Base-by-base conservation (phyloP, 2,888 invertebrate genomes). In the Nesidiocoris tenuis region DNA sequence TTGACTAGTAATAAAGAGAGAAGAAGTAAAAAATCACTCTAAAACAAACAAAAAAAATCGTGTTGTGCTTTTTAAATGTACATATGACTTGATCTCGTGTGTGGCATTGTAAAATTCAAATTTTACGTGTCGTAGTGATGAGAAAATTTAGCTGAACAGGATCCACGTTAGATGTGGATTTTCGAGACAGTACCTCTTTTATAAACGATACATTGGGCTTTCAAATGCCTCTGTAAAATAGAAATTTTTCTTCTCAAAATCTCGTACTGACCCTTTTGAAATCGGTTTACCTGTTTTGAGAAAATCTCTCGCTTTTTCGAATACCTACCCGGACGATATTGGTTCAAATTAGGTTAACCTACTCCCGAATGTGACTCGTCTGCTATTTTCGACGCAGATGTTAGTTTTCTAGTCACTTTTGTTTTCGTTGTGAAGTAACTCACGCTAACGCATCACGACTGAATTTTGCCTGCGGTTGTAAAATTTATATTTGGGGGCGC, bases 1-100 rank as follows among this genome's bases (percentile, higher is more conserved):
- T 39, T 39, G 5, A 19, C 3, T 59, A 19, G 21, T 59, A 12
- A 59, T 12, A 59, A 18, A 39, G 3, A 7, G 61, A 59, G 16
- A 59, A 59, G 16, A 19, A 59, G 5, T 18, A 3, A n/a, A n/a
- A n/a, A n/a, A n/a, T n/a, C n/a, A n/a, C n/a, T n/a, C n/a, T 12
- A 17, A 9, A 19, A 17, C 17, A 17, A 39, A 12, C 12, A 39
- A 39, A 21, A 67, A 55, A 67, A 24, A 71, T 76, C 76, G 76
- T 77, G 76, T 76, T 74, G 77, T 77, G 77, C 68, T 75, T 72
- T 61, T 56, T 77, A 71, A 64, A 72, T 79, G 79, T 80, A 78
- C 76, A 80, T 78, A 80, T 76, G 77, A 78, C 70, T 78, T 79
- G 79, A 80, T 80, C 79, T 80, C 79, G 79, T 79, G 79, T 80